A percentile compares a stretch with the other conserved stretches of the same genome.
Evolutionary conservation across 2,113 vertebrate species (phyloP).

Genomic region (Brienomyrus longianalis): DNA sequence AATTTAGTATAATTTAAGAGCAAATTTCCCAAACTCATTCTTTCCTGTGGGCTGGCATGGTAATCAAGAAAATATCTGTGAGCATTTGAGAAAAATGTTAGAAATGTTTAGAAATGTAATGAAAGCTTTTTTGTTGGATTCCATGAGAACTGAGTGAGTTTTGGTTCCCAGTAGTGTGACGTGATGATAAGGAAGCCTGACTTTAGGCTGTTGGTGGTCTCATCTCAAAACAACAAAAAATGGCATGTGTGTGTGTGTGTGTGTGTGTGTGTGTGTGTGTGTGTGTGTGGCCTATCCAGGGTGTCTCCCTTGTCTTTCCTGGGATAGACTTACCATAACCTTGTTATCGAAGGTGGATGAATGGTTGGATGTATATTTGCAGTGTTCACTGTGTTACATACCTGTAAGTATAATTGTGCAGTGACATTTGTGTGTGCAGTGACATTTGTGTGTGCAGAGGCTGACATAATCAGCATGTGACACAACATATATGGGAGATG

Average conservation of each 20-base stretch:
- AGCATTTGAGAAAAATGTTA: not conserved
- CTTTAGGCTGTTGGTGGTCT: not conserved
- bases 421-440: not conserved
- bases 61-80: not conserved
- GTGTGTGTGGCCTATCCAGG: not conserved
- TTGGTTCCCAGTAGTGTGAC: not conserved
- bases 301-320: not conserved
- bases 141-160: not conserved
- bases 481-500: not conserved
- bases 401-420: not conserved
- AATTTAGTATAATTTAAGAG: not conserved
- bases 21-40: not conserved
- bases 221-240: not conserved
- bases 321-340: not conserved
- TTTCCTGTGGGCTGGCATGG: not conserved
- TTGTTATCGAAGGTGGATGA: not conserved
- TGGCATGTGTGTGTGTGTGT: not conserved
- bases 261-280: not conserved
- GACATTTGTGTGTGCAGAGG: not conserved
- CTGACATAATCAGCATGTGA: not conserved
- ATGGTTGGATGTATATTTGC: not conserved
- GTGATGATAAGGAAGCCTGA: not conserved
- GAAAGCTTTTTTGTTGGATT: not conserved
- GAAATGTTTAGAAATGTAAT: not conserved
- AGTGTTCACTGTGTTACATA: not conserved